phyloP scores from a whole-genome alignment of 2,113 vertebrate species.

The Centropus bengalensis region DNA sequence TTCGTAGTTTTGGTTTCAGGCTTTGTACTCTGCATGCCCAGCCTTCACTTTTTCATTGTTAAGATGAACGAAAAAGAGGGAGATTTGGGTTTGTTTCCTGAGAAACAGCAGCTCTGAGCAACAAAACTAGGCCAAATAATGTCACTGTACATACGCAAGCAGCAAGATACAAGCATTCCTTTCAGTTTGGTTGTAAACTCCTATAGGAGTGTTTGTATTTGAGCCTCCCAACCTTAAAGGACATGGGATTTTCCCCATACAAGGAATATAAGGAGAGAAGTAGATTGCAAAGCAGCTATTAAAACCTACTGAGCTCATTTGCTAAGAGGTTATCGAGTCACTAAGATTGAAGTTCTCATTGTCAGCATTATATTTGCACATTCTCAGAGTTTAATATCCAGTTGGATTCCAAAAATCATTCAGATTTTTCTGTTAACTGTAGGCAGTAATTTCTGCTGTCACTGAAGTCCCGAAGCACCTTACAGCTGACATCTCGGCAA shows the following conservation, averaged over 20 bases:
- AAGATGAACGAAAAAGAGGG: background rate
- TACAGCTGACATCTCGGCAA: background rate
- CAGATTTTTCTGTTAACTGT: background rate
- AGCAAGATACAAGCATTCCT: background rate
- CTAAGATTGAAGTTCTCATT: background rate
- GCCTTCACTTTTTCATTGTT: background rate
- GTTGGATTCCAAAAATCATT: background rate
- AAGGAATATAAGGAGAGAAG: background rate
- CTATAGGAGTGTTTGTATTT: background rate
- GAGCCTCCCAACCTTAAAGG: background rate
- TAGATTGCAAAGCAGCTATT: background rate
- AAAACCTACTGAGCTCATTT: background rate
- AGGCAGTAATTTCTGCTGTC: background rate
- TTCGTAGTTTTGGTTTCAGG: background rate
- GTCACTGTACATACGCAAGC: background rate
- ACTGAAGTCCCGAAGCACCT: background rate
- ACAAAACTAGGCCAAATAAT: background rate
- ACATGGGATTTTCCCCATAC: background rate
- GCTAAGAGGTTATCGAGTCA: background rate
- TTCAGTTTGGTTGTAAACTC: constrained; percentile 23
- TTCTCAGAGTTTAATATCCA: background rate
- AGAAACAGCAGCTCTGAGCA: background rate
- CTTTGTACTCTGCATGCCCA: background rate
- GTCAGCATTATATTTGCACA: background rate
- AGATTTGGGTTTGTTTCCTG: background rate